Evolutionary conservation across 2,113 vertebrate genomes (phyloP).

Genomic region (Rhegmatorhina hoffmannsi): DNA sequence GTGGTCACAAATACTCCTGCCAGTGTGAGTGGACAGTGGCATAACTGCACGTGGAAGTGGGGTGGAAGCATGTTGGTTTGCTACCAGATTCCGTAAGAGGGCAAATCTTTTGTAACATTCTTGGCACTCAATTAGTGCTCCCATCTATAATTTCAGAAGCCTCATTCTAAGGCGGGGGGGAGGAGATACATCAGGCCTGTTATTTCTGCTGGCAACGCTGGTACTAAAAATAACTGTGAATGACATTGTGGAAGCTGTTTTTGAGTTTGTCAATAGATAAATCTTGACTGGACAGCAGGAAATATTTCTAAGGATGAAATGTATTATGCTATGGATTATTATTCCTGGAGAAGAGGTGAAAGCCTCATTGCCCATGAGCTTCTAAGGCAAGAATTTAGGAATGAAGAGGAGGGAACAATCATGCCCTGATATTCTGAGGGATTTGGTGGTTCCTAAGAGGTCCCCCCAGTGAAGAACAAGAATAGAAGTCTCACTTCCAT

Average conservation of each 20-base stretch:
- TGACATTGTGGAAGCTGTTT: background rate
- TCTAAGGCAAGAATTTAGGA: background rate
- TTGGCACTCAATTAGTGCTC: background rate
- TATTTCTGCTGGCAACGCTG: conserved; percentile 8
- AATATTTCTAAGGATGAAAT: background rate
- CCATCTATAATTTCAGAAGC: conserved; percentile 37
- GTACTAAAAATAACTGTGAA: conserved; percentile 20
- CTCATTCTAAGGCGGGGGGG: background rate
- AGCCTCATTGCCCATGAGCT: background rate
- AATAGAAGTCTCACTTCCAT: background rate
- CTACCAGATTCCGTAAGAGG: background rate
- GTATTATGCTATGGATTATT: background rate
- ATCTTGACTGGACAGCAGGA: conserved; percentile 17
- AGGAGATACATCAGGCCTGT: background rate
- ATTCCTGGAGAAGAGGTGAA: background rate
- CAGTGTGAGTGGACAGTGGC: background rate
- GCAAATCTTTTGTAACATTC: background rate
- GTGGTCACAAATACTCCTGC: background rate
- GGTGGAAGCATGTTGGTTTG: background rate
- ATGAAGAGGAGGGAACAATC: background rate
- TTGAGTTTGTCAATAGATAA: background rate
- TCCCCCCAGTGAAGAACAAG: background rate
- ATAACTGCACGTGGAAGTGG: background rate
- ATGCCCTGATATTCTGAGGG: background rate
- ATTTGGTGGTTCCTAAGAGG: background rate